These are phyloP conservation scores for Ahaetulla prasina DNA, from an alignment of 2,113 vertebrate genomes.

Conservation along the genomic window DNA sequence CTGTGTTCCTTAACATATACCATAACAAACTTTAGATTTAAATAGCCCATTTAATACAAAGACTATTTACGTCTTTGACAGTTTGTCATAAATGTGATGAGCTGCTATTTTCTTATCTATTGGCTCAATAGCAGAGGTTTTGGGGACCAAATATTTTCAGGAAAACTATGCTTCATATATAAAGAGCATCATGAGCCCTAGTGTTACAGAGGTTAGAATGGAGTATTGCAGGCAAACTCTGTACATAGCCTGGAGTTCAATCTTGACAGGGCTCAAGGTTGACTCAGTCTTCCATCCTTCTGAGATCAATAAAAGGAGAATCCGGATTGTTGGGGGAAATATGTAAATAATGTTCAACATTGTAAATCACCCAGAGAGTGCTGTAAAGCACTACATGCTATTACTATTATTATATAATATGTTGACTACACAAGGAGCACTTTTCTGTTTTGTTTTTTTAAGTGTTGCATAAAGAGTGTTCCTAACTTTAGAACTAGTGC, in stretches of 20 bases:
- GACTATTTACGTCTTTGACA: conserved; percentile 39
- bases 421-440: not conserved
- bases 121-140: conserved; percentile 33
- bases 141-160: conserved; percentile 40
- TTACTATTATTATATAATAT: not conserved
- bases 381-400: not conserved
- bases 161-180: not conserved
- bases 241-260: too few relatives aligned
- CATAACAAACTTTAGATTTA: conserved; percentile 51
- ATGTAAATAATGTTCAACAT: not conserved
- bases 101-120: conserved; percentile 24
- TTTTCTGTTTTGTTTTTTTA: not conserved
- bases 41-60: conserved; percentile 20
- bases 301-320: too few relatives aligned
- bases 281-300: too few relatives aligned
- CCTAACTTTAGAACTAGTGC: not conserved
- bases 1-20: conserved; percentile 41
- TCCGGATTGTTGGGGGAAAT: too few relatives aligned
- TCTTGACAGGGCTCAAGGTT: too few relatives aligned
- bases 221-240: too few relatives aligned
- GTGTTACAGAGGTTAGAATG: too few relatives aligned
- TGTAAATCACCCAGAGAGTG: not conserved
- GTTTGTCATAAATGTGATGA: conserved; percentile 32
- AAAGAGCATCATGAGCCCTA: not conserved
- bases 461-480: not conserved